Base-by-base conservation (phyloP, 2,888 invertebrate genomes). In the Drosophila neoperkinsi region DNA sequence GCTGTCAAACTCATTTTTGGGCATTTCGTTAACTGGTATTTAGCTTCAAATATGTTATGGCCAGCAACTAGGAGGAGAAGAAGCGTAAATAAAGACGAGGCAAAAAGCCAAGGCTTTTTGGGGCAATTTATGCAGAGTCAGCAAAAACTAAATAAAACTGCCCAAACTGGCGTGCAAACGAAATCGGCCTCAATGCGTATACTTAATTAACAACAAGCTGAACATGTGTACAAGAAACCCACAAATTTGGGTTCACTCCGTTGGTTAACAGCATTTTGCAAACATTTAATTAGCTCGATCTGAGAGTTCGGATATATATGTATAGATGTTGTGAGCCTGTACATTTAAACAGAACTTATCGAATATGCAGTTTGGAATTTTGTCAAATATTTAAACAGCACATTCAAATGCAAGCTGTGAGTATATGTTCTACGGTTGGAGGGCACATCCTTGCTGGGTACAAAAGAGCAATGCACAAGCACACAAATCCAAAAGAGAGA, bases 61-160 rank as follows among this genome's bases (percentile, higher is more conserved):
- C 51, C 69, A 68, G 34, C 63, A 62, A 64, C 60, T 71, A 46
- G 46, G 28, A 28, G 21, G 43, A 61, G 30, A n/a, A n/a, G 60
- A 49, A 34, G 11, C 11, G 38, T n/a, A 64, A 51, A 67, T 50
- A 68, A 58, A 49, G 52, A 31, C 41, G 50, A 57, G 34, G 30
- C 60, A 53, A 28, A 63, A 70, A 59, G 60, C 50, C 57, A 74
- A 70, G 63, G 71, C 73, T 68, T 50, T 57, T 58, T 28, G 38
- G n/a, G 67, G 70, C 60, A 88, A 74, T 82, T 76, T 86, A 81
- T 84, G 87, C 87, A 82, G 76, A 82, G 82, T 86, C 87, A 88
- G 82, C 84, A 72, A 82, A 71, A 78, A 76, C 83, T 78, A 72
- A 78, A 69, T 73, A 69, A 82, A 82, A 52, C 67, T 65, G 66